phyloP scores from a whole-genome alignment of 2,797 vertebrate species.

The Nannoperca obscura region DNA sequence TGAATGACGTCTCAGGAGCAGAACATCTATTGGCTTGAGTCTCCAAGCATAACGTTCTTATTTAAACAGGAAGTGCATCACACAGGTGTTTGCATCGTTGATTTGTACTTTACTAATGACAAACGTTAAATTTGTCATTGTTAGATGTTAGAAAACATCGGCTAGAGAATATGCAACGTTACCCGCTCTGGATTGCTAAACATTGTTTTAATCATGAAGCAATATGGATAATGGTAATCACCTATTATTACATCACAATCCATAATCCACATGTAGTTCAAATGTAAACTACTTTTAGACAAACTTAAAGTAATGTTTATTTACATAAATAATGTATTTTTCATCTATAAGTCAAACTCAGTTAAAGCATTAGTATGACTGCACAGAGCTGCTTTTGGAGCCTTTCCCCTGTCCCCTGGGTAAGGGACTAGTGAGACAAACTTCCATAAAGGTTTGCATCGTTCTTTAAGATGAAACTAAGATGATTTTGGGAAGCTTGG shows the following conservation, averaged over 20 bases:
- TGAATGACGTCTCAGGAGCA: background rate
- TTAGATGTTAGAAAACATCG: no score
- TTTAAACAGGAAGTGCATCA: conserved; percentile 8
- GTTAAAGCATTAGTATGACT: background rate
- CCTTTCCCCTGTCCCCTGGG: background rate
- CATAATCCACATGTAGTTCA: background rate
- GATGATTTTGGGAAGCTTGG: background rate
- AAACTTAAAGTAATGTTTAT: background rate
- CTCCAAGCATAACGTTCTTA: background rate
- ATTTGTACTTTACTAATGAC: no score
- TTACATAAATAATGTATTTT: background rate
- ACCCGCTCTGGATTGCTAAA: background rate
- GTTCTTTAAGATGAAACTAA: background rate
- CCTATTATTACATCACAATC: background rate
- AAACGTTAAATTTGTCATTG: no score
- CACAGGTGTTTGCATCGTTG: no score
- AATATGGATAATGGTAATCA: background rate
- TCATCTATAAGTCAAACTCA: background rate
- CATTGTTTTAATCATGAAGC: background rate
- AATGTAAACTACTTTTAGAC: background rate
- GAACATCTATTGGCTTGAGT: background rate
- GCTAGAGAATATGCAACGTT: no score
- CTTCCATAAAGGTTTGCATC: background rate
- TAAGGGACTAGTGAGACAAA: background rate
- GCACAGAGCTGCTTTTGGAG: background rate